phyloP scores from a whole-genome alignment of 1,140 invertebrate species.

The Platorchestia sp. region DNA sequence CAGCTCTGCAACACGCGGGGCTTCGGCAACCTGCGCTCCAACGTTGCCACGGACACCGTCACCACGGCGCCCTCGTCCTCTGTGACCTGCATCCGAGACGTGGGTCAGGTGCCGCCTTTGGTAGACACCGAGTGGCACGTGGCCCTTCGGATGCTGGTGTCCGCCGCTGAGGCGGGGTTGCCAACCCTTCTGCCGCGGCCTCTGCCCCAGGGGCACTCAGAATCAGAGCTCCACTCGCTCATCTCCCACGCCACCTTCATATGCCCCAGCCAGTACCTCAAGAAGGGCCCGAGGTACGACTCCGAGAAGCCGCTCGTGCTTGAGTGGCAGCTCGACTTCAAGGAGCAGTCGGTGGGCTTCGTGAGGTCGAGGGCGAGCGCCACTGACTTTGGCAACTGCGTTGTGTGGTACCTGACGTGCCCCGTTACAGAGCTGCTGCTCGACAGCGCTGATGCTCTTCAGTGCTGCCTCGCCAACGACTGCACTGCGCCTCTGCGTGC shows the following conservation, averaged over 20 bases:
- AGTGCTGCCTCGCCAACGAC: conserved; percentile 11
- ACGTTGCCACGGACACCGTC: background rate
- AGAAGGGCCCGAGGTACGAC: background rate
- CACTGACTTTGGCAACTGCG: background rate
- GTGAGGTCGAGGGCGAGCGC: conserved; percentile 9
- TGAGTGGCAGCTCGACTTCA: background rate
- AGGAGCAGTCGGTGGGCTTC: background rate
- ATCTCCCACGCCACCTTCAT: background rate
- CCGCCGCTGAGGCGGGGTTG: background rate
- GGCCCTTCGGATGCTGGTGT: background rate
- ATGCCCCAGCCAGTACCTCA: background rate
- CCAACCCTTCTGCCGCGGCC: background rate
- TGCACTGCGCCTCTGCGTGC: background rate
- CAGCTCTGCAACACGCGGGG: background rate
- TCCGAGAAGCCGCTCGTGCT: background rate
- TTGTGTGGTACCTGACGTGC: background rate
- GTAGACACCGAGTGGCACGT: conserved; percentile 39
- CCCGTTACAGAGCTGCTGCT: background rate
- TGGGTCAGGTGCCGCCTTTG: background rate
- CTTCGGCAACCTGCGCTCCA: background rate
- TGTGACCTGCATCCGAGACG: background rate
- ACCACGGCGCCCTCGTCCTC: background rate
- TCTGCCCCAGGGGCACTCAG: background rate
- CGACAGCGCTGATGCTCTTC: background rate
- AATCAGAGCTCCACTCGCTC: conserved; percentile 9